phyloP scores from a whole-genome alignment of 30 jellyfish, hydroid and myxozoan species.

The Rhopilema esculentum region DNA sequence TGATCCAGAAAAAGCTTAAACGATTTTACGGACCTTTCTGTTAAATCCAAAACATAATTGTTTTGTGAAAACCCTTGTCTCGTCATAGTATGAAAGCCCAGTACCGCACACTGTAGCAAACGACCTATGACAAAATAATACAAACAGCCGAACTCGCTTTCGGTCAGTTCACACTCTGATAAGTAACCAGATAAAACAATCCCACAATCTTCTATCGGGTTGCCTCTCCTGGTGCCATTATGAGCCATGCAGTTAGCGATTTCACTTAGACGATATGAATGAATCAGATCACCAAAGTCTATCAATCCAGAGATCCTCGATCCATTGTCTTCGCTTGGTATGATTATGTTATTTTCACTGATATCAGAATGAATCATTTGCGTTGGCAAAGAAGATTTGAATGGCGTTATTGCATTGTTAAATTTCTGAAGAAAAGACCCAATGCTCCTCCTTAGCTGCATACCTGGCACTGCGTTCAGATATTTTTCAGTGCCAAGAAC shows the following conservation, averaged over 20 bases:
- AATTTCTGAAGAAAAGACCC: neutral
- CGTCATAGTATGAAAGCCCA: neutral
- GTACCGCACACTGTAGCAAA: neutral
- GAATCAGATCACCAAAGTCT: slow-evolving; percentile 49
- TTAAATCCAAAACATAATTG: neutral
- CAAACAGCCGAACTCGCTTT: slow-evolving; percentile 3
- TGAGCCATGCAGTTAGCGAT: slow-evolving; percentile 61
- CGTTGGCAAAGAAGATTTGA: neutral
- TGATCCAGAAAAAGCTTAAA: neutral
- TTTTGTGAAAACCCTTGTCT: neutral
- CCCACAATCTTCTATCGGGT: slow-evolving; percentile 16
- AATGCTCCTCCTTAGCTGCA: neutral
- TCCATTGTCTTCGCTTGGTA: neutral
- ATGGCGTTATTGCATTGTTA: slow-evolving; percentile 5
- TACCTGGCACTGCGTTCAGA: neutral
- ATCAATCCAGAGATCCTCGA: slow-evolving; percentile 28
- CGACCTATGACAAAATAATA: slow-evolving; percentile 25
- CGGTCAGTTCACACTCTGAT: neutral
- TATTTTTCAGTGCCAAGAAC: neutral
- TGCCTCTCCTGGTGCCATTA: slow-evolving; percentile 3
- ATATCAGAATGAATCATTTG: slow-evolving; percentile 56
- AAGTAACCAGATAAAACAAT: slow-evolving; percentile 19
- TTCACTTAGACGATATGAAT: slow-evolving; percentile 44
- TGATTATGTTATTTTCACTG: slow-evolving; percentile 11
- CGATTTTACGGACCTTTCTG: neutral